These are phyloP conservation scores for Steinernema scapterisci DNA, from an alignment of 2,888 invertebrate species.

Conservation along the genomic window DNA sequence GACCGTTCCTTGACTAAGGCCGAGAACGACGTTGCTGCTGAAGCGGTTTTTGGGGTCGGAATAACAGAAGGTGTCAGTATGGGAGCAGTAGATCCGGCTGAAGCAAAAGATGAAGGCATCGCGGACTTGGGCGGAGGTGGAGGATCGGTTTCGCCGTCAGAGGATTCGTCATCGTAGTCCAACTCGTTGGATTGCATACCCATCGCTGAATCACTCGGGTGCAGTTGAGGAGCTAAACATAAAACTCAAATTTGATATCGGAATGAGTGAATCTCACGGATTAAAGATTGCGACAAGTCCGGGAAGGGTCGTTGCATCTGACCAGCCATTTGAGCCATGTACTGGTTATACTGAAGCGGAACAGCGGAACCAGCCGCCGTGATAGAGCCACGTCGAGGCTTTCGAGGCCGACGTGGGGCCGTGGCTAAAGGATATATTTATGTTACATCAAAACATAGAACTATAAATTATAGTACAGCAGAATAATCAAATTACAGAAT, in stretches of 20 bases:
- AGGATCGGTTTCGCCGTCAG: conserved; percentile 17
- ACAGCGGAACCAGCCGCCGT: neutral
- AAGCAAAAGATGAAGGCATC: neutral
- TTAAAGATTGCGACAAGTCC: neutral
- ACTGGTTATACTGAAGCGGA: neutral
- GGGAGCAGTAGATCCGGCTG: neutral
- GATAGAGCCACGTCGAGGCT: conserved; percentile 3
- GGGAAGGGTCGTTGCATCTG: conserved; percentile 21
- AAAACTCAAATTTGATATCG: too few species aligned
- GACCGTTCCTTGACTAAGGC: neutral
- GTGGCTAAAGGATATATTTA: neutral
- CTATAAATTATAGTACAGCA: neutral
- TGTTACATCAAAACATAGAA: neutral
- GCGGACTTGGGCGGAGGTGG: conserved; percentile 22
- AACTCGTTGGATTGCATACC: neutral
- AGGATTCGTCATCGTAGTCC: conserved; percentile 23
- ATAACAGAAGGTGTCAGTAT: conserved; percentile 11
- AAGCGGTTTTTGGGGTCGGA: neutral
- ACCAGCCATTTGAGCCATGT: neutral
- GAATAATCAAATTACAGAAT: neutral
- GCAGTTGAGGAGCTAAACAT: neutral
- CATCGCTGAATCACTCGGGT: neutral
- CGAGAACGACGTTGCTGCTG: conserved; percentile 15
- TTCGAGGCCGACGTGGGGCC: neutral
- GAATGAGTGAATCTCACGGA: neutral